phyloP scores from a whole-genome alignment of 2,888 invertebrate genomes.

The Alloplasta piceator region DNA sequence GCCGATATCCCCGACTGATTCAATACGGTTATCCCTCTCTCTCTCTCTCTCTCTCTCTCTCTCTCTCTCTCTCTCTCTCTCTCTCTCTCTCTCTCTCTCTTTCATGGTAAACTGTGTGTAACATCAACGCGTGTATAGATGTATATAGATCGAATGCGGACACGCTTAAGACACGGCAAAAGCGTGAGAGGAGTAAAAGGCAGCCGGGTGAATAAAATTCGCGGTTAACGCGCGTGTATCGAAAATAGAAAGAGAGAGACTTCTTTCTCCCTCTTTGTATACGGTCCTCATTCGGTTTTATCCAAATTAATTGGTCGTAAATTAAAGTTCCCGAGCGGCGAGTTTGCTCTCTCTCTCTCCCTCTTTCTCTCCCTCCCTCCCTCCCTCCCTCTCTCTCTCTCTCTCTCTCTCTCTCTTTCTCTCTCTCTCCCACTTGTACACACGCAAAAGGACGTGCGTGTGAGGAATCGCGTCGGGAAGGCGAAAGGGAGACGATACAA shows the following conservation, averaged over 20 bases:
- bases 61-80: conserved; percentile 31
- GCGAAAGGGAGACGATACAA: conserved; percentile 30
- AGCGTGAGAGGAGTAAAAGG: conserved; percentile 44
- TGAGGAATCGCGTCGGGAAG: conserved; percentile 38
- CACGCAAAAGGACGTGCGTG: conserved; percentile 24
- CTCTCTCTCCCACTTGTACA: not conserved
- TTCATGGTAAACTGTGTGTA: too few species aligned
- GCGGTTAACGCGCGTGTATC: conserved; percentile 82
- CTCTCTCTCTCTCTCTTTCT: conserved; percentile 19
- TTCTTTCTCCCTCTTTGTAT: conserved; percentile 29
- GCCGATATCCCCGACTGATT: conserved; percentile 3
- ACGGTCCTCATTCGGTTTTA: conserved; percentile 78
- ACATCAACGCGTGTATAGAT: not conserved
- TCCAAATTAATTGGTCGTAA: conserved; percentile 84
- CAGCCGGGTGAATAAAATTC: conserved; percentile 74
- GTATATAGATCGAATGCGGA: conserved; percentile 38
- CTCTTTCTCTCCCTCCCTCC: conserved; percentile 27
- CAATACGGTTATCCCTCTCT: conserved; percentile 35
- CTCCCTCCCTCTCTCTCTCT: conserved; percentile 3
- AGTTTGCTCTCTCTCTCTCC: conserved; percentile 23
- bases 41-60: conserved; percentile 35
- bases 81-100: conserved; percentile 22
- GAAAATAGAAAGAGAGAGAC: conserved; percentile 73
- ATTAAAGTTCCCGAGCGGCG: conserved; percentile 79
- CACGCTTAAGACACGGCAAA: conserved; percentile 33